Percentiles rank a stretch among this genome's conserved stretches.
Evolutionary conservation across 2,113 vertebrate species (phyloP).

Genomic region (Pterophyllum scalare): DNA sequence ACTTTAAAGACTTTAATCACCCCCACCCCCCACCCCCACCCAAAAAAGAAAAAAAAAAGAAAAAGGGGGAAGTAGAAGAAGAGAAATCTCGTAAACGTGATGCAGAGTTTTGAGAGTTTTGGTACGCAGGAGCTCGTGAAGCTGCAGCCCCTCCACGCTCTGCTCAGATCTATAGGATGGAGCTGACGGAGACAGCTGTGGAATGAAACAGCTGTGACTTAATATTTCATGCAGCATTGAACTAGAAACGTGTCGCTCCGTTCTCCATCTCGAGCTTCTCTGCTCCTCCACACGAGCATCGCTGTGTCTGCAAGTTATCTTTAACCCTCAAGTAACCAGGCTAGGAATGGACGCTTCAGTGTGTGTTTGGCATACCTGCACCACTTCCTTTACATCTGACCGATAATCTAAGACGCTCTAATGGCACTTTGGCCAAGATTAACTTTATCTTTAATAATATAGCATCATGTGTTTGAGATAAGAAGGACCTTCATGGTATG

Average conservation of each 20-base stretch:
- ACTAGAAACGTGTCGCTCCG: neutral
- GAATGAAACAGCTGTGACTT: neutral
- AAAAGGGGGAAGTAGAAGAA: neutral
- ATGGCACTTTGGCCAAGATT: neutral
- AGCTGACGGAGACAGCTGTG: neutral
- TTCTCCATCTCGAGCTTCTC: neutral
- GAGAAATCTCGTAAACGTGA: neutral
- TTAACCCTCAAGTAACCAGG: neutral
- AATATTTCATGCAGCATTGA: slow-evolving; percentile 14
- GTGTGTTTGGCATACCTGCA: neutral
- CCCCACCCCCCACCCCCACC: neutral
- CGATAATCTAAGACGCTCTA: neutral
- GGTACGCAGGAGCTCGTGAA: neutral
- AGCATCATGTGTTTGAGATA: neutral
- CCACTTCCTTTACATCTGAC: neutral
- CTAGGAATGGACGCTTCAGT: no score
- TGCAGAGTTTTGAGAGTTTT: neutral
- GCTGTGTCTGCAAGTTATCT: neutral
- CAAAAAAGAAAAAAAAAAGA: neutral
- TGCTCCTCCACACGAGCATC: neutral
- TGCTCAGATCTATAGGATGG: neutral
- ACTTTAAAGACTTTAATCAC: neutral
- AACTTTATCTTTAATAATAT: neutral
- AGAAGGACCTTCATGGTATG: neutral
- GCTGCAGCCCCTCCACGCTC: neutral